Evolutionary conservation across 2,797 vertebrate genomes (phyloP).

Genomic region (Cottoperca gobio): DNA sequence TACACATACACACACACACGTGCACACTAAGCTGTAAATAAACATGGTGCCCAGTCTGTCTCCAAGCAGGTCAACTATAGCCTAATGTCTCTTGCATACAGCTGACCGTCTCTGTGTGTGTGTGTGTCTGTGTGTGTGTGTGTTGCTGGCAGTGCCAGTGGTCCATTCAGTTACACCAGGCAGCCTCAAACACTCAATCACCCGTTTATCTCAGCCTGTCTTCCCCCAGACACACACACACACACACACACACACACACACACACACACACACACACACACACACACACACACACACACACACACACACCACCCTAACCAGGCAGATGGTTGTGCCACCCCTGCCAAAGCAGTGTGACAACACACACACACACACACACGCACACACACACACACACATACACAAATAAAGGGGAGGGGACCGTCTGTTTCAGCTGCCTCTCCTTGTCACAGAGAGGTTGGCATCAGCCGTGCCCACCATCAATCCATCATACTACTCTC

Average conservation of each 20-base stretch:
- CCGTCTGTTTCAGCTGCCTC: constrained; percentile 80
- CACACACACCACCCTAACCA: constrained; percentile 45
- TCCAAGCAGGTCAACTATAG: constrained; percentile 84
- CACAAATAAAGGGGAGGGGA: constrained; percentile 75
- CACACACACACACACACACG: constrained; percentile 25
- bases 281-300: constrained; percentile 55
- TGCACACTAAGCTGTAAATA: constrained; percentile 49
- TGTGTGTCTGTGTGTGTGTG: constrained; percentile 49
- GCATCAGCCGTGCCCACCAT: constrained; percentile 66
- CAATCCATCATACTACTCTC: constrained; percentile 70
- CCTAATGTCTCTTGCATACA: constrained; percentile 79
- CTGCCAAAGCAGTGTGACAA: constrained; percentile 58
- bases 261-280: constrained; percentile 48
- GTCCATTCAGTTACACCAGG: constrained; percentile 74
- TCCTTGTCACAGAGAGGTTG: constrained; percentile 72
- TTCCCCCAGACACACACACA: constrained; percentile 56
- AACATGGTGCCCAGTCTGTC: constrained; percentile 57
- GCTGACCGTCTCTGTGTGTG: constrained; percentile 67
- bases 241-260: constrained; percentile 38
- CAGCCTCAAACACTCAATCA: constrained; percentile 75
- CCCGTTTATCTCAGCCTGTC: constrained; percentile 77
- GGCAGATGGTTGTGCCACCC: constrained; percentile 70
- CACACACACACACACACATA: constrained; percentile 53
- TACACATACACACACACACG: constrained; percentile 30
- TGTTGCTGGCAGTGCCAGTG: constrained; percentile 63